Evolutionary conservation across 2,888 invertebrate genomes (phyloP).

Genomic region (Belgica antarctica): DNA sequence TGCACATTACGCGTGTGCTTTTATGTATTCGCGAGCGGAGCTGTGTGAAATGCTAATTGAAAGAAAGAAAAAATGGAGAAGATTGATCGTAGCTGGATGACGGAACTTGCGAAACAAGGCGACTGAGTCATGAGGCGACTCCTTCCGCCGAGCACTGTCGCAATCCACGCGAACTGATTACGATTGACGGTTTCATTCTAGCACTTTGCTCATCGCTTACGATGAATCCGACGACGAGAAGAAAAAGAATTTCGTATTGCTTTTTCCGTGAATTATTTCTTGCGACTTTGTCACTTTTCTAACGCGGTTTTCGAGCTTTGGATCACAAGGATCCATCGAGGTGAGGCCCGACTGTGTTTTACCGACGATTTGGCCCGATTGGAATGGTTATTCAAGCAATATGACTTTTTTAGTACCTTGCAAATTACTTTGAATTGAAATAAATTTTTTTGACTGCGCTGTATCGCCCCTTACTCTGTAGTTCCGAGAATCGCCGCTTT

Average conservation of each 20-base stretch:
- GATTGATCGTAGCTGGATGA: not conserved
- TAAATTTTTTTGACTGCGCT: too few relatives aligned
- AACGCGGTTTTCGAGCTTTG: too few relatives aligned
- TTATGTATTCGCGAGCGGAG: not conserved
- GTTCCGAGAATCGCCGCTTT: too few relatives aligned
- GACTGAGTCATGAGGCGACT: not conserved
- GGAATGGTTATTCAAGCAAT: too few relatives aligned
- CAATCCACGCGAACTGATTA: not conserved
- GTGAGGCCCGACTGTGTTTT: too few relatives aligned
- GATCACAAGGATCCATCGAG: too few relatives aligned
- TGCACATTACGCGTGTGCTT: not conserved
- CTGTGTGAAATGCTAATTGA: constrained; percentile 10
- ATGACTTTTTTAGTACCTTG: too few relatives aligned
- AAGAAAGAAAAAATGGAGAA: constrained; percentile 15
- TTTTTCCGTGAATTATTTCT: too few relatives aligned
- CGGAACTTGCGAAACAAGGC: not conserved
- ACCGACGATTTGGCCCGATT: too few relatives aligned
- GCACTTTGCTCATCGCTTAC: constrained; percentile 8
- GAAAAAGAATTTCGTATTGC: constrained; percentile 35
- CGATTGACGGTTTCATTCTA: not conserved
- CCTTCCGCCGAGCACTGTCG: not conserved
- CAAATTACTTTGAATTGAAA: too few relatives aligned
- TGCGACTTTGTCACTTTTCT: too few relatives aligned
- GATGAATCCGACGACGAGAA: constrained; percentile 17
- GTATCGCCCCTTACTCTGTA: too few relatives aligned